A percentile compares a stretch with the other conserved stretches of the same genome.
Evolutionary conservation across 1,140 invertebrate genomes (phyloP).

Genomic region (Drosophila parvula): DNA sequence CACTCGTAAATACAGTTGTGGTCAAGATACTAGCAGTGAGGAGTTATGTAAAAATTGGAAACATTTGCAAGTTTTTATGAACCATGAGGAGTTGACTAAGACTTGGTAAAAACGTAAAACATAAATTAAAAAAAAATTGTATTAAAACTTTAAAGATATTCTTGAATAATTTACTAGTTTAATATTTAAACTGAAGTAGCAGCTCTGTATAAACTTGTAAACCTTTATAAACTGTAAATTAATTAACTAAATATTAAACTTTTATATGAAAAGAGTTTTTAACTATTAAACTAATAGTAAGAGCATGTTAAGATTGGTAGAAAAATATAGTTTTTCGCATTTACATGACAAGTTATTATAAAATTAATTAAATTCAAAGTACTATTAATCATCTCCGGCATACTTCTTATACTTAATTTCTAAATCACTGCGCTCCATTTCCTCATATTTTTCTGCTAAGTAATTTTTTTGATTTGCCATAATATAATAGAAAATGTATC

Average conservation of each 20-base stretch:
- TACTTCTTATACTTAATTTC: background rate
- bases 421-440: background rate
- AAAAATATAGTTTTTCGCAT: too few relatives aligned
- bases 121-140: background rate
- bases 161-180: background rate
- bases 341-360: too few relatives aligned
- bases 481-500: background rate
- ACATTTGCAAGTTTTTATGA: background rate
- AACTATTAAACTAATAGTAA: too few relatives aligned
- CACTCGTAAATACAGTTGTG: slow-evolving; percentile 6
- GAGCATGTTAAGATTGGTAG: too few relatives aligned
- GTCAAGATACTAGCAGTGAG: slow-evolving; percentile 1
- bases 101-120: background rate
- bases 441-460: background rate
- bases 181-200: background rate
- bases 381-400: too few relatives aligned
- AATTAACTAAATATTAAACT: too few relatives aligned
- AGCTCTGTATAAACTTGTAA: too few relatives aligned
- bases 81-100: background rate
- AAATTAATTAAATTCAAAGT: too few relatives aligned
- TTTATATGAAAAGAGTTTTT: too few relatives aligned
- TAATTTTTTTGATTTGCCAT: background rate
- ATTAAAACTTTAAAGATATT: background rate
- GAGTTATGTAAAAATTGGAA: background rate
- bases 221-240: too few relatives aligned